Percentiles rank a stretch among this genome's conserved stretches.
These are phyloP conservation scores for Drosophila guanche DNA, from an alignment of 1,140 invertebrate genomes.

Conservation along the genomic window DNA sequence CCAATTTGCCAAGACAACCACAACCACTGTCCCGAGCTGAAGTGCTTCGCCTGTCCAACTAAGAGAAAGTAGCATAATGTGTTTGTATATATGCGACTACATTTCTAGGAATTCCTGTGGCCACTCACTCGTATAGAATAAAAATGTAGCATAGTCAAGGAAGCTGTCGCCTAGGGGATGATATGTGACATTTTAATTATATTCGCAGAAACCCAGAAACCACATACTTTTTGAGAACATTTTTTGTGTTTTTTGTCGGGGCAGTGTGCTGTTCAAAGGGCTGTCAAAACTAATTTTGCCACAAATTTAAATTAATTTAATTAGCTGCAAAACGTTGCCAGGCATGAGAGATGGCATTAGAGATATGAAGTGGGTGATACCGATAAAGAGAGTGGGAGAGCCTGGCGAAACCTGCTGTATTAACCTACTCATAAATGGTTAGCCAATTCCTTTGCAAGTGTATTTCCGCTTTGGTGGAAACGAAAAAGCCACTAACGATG, in stretches of 20 bases:
- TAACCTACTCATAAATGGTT: conserved; percentile 53
- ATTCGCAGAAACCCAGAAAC: conserved; percentile 20
- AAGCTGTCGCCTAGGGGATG: conserved; percentile 7
- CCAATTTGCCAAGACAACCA: too few relatives aligned
- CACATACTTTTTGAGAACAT: conserved; percentile 17
- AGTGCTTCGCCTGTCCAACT: conserved; percentile 1
- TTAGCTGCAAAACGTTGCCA: conserved; percentile 42
- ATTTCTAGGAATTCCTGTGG: conserved; percentile 1
- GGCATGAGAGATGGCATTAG: conserved; percentile 7
- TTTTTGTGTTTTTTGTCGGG: conserved; percentile 1
- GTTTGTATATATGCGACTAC: conserved; percentile 3
- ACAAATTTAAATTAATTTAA: conserved; percentile 61
- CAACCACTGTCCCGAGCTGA: too few relatives aligned
- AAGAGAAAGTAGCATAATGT: conserved; percentile 1
- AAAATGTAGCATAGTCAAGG: conserved; percentile 19
- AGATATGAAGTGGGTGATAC: background rate
- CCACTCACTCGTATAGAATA: conserved; percentile 8
- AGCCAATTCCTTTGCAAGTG: conserved; percentile 64
- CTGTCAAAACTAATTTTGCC: conserved; percentile 40
- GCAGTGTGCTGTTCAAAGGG: conserved; percentile 21
- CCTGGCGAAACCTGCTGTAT: conserved; percentile 11
- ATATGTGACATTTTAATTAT: conserved; percentile 70
- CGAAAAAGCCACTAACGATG: conserved; percentile 78
- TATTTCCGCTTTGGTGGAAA: conserved; percentile 72
- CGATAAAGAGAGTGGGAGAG: background rate